Conservation (phyloP, 1,140 invertebrate species). For the Aphelinus atriplicis region DNA sequence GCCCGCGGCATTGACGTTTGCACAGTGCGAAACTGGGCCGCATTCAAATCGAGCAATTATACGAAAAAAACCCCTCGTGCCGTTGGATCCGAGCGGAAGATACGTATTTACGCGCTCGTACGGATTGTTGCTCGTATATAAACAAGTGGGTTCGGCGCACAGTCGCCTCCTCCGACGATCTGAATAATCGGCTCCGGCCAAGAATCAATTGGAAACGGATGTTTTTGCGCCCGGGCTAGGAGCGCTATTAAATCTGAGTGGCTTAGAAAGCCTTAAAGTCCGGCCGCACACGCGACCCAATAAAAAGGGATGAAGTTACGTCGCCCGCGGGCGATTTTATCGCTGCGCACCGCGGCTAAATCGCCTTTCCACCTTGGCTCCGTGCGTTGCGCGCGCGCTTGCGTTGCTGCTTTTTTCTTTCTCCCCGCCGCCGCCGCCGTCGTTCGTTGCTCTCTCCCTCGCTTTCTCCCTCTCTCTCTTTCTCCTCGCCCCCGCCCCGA, state of each 20-base stretch:
- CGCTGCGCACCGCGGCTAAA: background rate
- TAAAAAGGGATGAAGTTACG: constrained; percentile 63
- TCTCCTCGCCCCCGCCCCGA: background rate
- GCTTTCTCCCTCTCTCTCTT: background rate
- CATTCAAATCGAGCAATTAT: background rate
- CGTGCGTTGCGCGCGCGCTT: background rate
- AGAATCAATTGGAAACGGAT: constrained; percentile 32
- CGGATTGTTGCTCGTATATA: background rate
- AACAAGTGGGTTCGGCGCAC: background rate
- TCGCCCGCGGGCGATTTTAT: constrained; percentile 44
- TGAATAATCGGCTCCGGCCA: background rate
- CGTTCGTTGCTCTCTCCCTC: background rate
- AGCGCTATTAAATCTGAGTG: constrained; percentile 63
- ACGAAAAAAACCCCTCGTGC: no score
- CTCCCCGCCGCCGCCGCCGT: no score
- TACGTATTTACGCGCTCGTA: no score
- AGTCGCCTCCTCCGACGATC: no score
- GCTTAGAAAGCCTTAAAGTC: constrained; percentile 60
- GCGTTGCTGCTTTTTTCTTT: background rate
- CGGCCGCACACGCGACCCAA: constrained; percentile 48
- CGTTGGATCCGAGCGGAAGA: no score
- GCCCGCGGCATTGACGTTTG: no score
- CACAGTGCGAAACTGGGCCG: background rate
- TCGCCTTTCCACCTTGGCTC: constrained; percentile 17
- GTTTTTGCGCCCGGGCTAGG: no score